These are phyloP conservation scores for Didymodactylos carnosus DNA, from an alignment of 2,888 invertebrate genomes.

Conservation along the genomic window DNA sequence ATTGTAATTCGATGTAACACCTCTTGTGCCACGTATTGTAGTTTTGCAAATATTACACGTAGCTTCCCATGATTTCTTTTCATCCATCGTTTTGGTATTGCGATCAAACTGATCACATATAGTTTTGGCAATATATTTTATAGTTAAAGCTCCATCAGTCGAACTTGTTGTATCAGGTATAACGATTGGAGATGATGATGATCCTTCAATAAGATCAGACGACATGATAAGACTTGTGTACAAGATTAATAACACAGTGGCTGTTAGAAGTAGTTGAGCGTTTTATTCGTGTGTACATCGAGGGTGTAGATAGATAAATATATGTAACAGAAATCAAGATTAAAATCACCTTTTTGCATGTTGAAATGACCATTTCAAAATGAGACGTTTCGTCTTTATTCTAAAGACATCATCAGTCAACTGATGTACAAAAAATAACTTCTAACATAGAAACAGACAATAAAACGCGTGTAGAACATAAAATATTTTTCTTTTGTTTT, in stretches of 20 bases:
- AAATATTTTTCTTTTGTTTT: no score
- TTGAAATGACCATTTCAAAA: background rate
- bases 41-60: background rate
- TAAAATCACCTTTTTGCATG: no score
- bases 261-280: background rate
- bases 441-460: no score
- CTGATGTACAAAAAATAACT: no score
- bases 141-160: background rate
- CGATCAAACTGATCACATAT: background rate
- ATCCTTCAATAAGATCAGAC: background rate
- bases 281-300: background rate
- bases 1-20: background rate
- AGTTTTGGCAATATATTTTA: background rate
- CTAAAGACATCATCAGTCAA: background rate
- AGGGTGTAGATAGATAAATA: background rate
- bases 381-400: background rate
- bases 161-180: background rate
- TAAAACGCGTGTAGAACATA: no score
- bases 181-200: background rate
- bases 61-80: background rate
- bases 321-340: background rate
- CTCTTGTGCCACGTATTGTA: background rate
- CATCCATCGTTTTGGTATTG: background rate
- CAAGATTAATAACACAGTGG: no score
- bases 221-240: background rate